Conservation (phyloP, 1,140 invertebrate species). For the Pentalonia nigronervosa region DNA sequence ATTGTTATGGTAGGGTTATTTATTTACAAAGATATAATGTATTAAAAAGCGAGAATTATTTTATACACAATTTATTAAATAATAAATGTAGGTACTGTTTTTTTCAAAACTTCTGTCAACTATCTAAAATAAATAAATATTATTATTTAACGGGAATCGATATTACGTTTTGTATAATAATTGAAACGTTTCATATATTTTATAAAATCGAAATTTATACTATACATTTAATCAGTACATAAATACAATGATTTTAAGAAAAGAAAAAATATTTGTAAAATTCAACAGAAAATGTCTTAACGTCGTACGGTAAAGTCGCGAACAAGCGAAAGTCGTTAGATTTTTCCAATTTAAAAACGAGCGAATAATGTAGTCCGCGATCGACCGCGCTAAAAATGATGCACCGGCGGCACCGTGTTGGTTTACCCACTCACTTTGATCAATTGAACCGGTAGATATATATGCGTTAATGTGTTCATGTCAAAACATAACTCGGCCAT, state of each 20-base stretch:
- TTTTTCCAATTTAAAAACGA: not conserved
- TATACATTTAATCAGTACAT: not conserved
- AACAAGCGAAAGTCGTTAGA: not conserved
- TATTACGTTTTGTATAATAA: not conserved
- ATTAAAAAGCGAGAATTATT: not conserved
- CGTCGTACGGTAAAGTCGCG: too few relatives aligned
- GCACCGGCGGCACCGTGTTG: not conserved
- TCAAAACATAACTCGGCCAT: slow-evolving; percentile 18
- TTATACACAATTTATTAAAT: not conserved
- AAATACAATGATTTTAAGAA: not conserved
- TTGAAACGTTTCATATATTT: not conserved
- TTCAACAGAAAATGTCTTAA: not conserved
- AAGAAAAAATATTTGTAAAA: not conserved
- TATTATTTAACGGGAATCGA: too few relatives aligned
- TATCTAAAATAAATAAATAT: not conserved
- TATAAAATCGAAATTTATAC: too few relatives aligned
- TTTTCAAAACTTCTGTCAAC: not conserved
- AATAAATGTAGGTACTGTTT: not conserved
- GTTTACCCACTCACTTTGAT: slow-evolving; percentile 15
- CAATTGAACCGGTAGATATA: not conserved
- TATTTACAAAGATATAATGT: not conserved
- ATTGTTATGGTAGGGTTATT: not conserved
- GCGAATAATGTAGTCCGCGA: not conserved
- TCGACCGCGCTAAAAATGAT: not conserved
- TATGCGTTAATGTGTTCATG: not conserved